Evolutionary conservation across 2,888 invertebrate genomes (phyloP), one percentile per base, ranked within the genome.

Genomic region (Sinhomidia bicolor): DNA sequence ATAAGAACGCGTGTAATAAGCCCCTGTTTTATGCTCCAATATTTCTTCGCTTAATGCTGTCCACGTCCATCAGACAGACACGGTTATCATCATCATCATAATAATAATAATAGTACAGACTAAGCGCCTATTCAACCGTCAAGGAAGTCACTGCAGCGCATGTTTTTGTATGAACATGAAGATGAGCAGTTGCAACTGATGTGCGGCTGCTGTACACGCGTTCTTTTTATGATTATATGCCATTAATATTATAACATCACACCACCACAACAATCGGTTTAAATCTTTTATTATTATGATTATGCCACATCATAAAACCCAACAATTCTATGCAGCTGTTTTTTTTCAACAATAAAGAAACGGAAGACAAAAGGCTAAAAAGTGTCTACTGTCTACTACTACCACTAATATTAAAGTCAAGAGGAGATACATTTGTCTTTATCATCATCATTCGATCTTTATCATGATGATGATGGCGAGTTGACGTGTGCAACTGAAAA

Each of bases 261-360:
- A 47, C 0, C 26, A 41, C 20, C 68, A 41, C 68, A 47, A 9
- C 26, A 60, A 60, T 12, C 60, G 10, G 60, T 60, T 60, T 26
- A 20, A 74, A 74, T 74, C 74, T 74, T 14, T 12, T 47, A 68
- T 41, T 17, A 68, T 68, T 44, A 41, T 74, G 20, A 20, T 68
- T 2, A 1, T 41, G 9, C 17, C 74, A 74, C 74, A 71, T 20
- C 74, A 74, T 74, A 74, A 71, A 71, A 74, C 41, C 12, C 14
- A 23, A 20, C 74, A 74, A 74, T 74, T 74, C 47, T 74, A 74
- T 74, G 74, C 74, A 74, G 23, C n/a, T n/a, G n/a, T n/a, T 65
- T 68, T 68, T 74, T 47, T 32, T 32, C 47, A 44, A n/a, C 44
- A 44, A 74, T 44, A 44, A 68, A 68, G 32, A 68, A 74, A 74